Base-by-base conservation (phyloP, 2,888 invertebrate genomes). In the Ophioninae sp. region DNA sequence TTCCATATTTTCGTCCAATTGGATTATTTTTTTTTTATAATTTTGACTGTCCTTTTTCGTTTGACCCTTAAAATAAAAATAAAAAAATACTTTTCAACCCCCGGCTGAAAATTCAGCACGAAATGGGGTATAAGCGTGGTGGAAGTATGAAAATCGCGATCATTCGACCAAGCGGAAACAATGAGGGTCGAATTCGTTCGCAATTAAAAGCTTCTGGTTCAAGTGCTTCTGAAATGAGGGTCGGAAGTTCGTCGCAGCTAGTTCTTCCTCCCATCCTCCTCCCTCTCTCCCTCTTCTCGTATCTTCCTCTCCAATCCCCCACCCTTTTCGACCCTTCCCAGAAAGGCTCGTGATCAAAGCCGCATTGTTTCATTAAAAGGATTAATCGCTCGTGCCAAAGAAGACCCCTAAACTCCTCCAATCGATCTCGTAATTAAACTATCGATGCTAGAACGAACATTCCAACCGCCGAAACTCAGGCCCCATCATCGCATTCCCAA, bases 171-270 rank as follows among this genome's bases (percentile, higher is more conserved):
- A 88, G 89, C 86, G 90, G 91, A 90, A 91, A 91, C 91, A 90
- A 90, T 88, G 89, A 87, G 89, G 87, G 69, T 41, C 67, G 57
- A 5, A 61, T 72, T 59, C 82, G 85, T 88, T 85, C 86, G 90
- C 91, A 92, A 92, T 92, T 92, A 92, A 92, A 92, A 92, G 89
- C 89, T 92, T 91, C 91, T 90, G 91, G 89, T 89, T 90, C 90
- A 89, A 91, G 90, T 91, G 90, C 89, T 91, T 88, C 89, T 87
- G 89, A 86, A 87, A 87, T 80, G 84, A 84, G 88, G 87, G 86
- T 86, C 86, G 87, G 87, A 86, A 88, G 87, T 85, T 79, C 82
- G 85, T 78, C 50, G 78, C 21, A 69, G 72, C 64, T 41, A 23
- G 37, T 65, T 76, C 75, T 57, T 37, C 6, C n/a, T 65, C 65